Conservation (phyloP, 2,888 invertebrate species). For the Enoplolaimus lenunculus region DNA sequence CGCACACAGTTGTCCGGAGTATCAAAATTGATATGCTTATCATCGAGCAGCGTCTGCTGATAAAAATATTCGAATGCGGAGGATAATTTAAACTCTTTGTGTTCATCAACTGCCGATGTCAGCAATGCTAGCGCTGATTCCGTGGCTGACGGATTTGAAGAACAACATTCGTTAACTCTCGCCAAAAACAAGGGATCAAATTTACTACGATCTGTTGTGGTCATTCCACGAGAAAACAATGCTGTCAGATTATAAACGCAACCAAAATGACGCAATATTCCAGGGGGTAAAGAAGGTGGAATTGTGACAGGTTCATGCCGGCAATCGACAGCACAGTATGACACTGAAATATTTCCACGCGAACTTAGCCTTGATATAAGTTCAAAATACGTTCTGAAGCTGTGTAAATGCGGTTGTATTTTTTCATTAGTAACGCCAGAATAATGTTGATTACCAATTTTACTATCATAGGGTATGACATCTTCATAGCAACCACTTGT, state of each 20-base stretch:
- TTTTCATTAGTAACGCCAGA: too few species aligned
- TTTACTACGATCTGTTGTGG: background rate
- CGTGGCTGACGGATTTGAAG: background rate
- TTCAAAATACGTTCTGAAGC: too few species aligned
- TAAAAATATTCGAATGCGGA: constrained; percentile 8
- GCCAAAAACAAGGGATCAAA: background rate
- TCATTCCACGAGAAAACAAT: constrained; percentile 3
- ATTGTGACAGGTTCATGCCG: too few species aligned
- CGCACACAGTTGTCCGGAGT: constrained; percentile 25
- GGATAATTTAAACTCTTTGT: background rate
- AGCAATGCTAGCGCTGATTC: constrained; percentile 12
- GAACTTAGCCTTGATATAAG: too few species aligned
- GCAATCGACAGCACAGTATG: too few species aligned
- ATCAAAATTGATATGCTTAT: background rate
- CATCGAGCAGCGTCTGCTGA: background rate
- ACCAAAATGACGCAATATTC: too few species aligned
- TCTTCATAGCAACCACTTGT: too few species aligned
- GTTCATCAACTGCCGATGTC: constrained; percentile 16
- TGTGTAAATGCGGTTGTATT: too few species aligned
- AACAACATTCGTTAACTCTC: background rate
- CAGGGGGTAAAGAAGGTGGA: too few species aligned
- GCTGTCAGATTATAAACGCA: constrained; percentile 14
- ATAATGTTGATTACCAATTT: too few species aligned
- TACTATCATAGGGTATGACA: too few species aligned
- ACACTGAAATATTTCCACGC: too few species aligned